Conservation (phyloP, 2,888 invertebrate species). For the Sturmia bella region DNA sequence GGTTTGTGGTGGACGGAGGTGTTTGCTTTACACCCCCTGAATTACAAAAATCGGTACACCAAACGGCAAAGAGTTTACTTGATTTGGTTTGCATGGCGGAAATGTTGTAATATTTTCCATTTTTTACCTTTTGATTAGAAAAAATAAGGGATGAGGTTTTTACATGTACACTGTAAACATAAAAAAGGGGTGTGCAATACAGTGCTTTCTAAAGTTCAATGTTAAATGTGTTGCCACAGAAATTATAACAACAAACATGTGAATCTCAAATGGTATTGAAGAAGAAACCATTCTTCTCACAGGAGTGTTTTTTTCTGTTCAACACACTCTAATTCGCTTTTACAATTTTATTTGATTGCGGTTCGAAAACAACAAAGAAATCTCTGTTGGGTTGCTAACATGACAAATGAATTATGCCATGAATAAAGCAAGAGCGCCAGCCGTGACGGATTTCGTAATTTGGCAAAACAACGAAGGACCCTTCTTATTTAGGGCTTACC, state of each 20-base stretch:
- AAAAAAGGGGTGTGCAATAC: not conserved
- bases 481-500: too few species aligned
- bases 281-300: too few species aligned
- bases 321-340: too few species aligned
- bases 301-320: too few species aligned
- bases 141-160: slow-evolving; percentile 20
- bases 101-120: slow-evolving; percentile 3
- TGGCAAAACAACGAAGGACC: too few species aligned
- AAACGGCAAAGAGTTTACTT: not conserved
- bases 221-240: not conserved
- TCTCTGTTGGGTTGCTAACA: too few species aligned
- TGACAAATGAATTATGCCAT: too few species aligned
- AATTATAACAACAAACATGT: not conserved
- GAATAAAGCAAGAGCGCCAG: too few species aligned
- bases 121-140: not conserved
- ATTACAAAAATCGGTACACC: not conserved
- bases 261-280: too few species aligned
- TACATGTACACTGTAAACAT: not conserved
- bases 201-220: not conserved
- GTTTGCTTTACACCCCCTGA: not conserved
- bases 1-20: slow-evolving; percentile 4
- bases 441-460: too few species aligned
- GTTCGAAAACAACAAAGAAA: too few species aligned
- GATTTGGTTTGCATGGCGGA: slow-evolving; percentile 13
- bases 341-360: too few species aligned